Conservation (phyloP, 37 sponge, comb jelly and placozoan genomes). For the Spongilla lacustris region DNA sequence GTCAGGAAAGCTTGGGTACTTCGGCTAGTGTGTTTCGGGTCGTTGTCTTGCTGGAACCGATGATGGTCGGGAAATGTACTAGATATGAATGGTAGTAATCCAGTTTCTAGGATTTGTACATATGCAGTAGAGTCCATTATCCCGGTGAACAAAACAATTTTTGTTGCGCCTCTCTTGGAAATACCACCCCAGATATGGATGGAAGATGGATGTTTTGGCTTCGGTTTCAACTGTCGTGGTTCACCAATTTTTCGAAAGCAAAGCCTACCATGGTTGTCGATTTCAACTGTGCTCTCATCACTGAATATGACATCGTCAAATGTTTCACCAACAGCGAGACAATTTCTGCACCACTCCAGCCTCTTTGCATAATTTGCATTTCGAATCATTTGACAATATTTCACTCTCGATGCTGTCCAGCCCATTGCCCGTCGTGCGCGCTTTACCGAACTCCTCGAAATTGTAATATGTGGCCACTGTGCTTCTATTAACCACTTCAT, state of each 20-base stretch:
- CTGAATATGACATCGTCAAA: conserved; percentile 48
- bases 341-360: conserved; percentile 19
- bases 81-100: conserved; percentile 19
- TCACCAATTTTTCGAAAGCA: conserved; percentile 20
- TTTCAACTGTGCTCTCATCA: conserved; percentile 25
- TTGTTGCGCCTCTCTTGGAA: conserved; percentile 37
- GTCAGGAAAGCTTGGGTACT: not conserved
- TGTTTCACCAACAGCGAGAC: conserved; percentile 15
- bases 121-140: conserved; percentile 32
- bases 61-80: conserved; percentile 2
- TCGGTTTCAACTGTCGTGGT: conserved; percentile 27
- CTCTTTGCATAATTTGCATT: conserved; percentile 36
- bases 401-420: conserved; percentile 14
- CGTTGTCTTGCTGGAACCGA: conserved; percentile 41
- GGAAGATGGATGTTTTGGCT: conserved; percentile 25
- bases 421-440: conserved; percentile 13
- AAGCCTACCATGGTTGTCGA: conserved; percentile 29
- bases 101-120: conserved; percentile 29
- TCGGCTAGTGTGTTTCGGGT: conserved; percentile 23
- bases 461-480: too few relatives aligned
- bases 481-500: too few relatives aligned
- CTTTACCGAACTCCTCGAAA: conserved; percentile 18
- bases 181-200: conserved; percentile 57
- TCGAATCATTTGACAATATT: conserved; percentile 49
- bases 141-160: conserved; percentile 47